A percentile compares a stretch with the other conserved stretches of the same genome.
Conservation (phyloP, 2,888 invertebrate species). For the Petrophora chlorosata region DNA sequence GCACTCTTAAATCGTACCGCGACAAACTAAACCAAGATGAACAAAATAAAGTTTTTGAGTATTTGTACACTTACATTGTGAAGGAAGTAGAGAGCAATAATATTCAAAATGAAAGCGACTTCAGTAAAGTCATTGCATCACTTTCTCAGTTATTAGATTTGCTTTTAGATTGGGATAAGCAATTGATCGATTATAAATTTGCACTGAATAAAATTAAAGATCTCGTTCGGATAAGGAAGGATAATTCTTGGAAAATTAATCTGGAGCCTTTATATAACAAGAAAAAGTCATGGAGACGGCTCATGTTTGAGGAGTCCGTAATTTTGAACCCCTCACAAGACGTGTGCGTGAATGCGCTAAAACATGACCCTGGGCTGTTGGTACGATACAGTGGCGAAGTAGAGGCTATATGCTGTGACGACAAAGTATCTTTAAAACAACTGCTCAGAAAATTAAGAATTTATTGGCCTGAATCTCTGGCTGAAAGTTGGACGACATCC, state of each 20-base stretch:
- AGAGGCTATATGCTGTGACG: conserved; percentile 43
- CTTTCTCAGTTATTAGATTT: conserved; percentile 43
- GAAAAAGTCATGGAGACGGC: conserved; percentile 62
- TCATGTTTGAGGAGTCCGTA: conserved; percentile 64
- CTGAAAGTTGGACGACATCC: conserved; percentile 45
- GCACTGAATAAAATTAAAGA: conserved; percentile 54
- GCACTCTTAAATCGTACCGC: conserved; percentile 42
- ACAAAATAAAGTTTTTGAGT: conserved; percentile 54
- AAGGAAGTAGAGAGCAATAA: conserved; percentile 38
- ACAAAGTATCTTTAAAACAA: conserved; percentile 43
- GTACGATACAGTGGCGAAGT: conserved; percentile 44
- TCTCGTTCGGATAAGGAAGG: conserved; percentile 46
- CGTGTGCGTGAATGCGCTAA: conserved; percentile 62
- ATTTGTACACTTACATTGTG: conserved; percentile 44
- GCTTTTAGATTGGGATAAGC: conserved; percentile 57
- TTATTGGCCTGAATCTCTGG: conserved; percentile 58
- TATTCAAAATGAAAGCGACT: conserved; percentile 41
- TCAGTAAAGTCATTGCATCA: conserved; percentile 31
- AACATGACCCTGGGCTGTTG: conserved; percentile 60
- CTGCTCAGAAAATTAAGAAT: conserved; percentile 57
- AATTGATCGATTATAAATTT: conserved; percentile 50
- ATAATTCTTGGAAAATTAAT: conserved; percentile 47
- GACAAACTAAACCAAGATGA: conserved; percentile 46
- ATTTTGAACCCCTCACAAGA: conserved; percentile 49
- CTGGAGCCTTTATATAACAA: conserved; percentile 54